A percentile compares a stretch with the other conserved stretches of the same genome.
Evolutionary conservation across 2,888 invertebrate genomes (phyloP).

Genomic region (Ormyrus nitidulus): DNA sequence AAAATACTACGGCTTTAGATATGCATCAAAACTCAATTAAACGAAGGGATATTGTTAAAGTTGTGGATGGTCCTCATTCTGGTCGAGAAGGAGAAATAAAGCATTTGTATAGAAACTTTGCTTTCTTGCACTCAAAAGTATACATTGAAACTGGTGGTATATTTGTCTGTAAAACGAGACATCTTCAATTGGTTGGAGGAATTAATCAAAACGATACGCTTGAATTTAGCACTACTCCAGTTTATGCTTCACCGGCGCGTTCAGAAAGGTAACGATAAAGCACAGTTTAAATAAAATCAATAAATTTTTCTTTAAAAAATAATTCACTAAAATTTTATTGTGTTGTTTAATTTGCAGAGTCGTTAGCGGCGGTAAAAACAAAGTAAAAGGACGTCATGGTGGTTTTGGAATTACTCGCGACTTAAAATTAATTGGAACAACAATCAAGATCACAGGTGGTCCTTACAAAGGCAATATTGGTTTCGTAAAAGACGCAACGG

Average conservation of each 20-base stretch:
- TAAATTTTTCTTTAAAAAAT: neutral
- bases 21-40: conserved; percentile 78
- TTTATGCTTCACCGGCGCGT: conserved; percentile 78
- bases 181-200: conserved; percentile 77
- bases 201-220: conserved; percentile 33
- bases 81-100: conserved; percentile 78
- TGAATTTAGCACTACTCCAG: conserved; percentile 77
- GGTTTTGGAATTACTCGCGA: conserved; percentile 64
- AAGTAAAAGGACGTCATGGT: neutral
- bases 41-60: conserved; percentile 79
- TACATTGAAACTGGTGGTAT: conserved; percentile 80
- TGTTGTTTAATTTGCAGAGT: neutral
- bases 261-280: conserved; percentile 68
- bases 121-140: conserved; percentile 79
- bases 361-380: conserved; percentile 44
- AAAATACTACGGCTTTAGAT: conserved; percentile 78
- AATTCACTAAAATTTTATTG: conserved; percentile 5
- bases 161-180: conserved; percentile 79
- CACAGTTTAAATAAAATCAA: neutral
- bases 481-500: conserved; percentile 81
- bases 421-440: conserved; percentile 78
- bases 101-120: conserved; percentile 79
- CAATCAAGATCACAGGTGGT: conserved; percentile 79
- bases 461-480: conserved; percentile 80
- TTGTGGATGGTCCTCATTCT: conserved; percentile 79